phyloP scores from a whole-genome alignment of 2,888 invertebrate species.

The Toxonevra muliebris region DNA sequence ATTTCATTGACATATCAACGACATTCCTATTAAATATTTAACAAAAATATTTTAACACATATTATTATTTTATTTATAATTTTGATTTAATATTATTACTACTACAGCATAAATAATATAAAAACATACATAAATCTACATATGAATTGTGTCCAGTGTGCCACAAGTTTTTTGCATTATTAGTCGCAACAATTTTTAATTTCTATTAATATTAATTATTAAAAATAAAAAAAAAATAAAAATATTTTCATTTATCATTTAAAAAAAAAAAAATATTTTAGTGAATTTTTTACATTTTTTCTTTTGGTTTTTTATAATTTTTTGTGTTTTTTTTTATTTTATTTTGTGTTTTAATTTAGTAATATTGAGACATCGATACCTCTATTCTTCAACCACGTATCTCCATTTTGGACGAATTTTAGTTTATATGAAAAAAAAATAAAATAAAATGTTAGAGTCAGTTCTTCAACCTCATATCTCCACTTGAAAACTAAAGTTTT shows the following conservation, averaged over 20 bases:
- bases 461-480: no score
- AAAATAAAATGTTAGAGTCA: no score
- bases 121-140: not conserved
- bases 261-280: slow-evolving; percentile 24
- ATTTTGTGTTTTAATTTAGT: not conserved
- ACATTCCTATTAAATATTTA: no score
- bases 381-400: no score
- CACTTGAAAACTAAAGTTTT: no score
- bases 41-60: no score
- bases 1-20: no score
- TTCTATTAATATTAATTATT: not conserved
- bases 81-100: not conserved
- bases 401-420: no score
- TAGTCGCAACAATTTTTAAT: slow-evolving; percentile 8
- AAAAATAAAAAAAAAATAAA: slow-evolving; percentile 1
- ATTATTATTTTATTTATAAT: no score
- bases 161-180: slow-evolving; percentile 25
- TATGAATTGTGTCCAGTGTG: slow-evolving; percentile 34
- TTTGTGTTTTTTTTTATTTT: slow-evolving; percentile 5
- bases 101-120: no score
- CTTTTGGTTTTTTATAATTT: slow-evolving; percentile 6
- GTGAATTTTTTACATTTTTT: slow-evolving; percentile 21
- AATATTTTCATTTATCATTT: not conserved
- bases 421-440: no score
- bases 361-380: no score